Base-by-base conservation (phyloP, 2,797 vertebrate species). In the Margarornis squamiger region DNA sequence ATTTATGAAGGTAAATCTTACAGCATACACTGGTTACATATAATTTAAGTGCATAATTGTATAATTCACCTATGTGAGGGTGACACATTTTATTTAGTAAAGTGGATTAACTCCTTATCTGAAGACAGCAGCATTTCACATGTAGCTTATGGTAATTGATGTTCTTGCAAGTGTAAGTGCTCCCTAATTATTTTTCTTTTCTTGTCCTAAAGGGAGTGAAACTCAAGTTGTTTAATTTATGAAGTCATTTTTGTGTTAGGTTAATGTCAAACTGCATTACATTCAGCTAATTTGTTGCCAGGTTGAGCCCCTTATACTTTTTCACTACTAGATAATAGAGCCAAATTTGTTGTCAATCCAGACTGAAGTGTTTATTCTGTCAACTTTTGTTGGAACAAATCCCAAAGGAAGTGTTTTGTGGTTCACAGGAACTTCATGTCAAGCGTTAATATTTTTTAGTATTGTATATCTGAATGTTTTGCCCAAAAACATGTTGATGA, bases 71-170 rank as follows among this genome's bases (percentile, higher is more conserved):
- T 91, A 38, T 52, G 49, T 29, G 79, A 91, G 65, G 62, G 62
- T 90, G 86, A 91, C 78, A 87, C n/a, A 87, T 93, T 96, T 75
- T 97, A 96, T 96, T 95, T 93, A 95, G 91, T 80, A 92, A 95
- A 96, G 94, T 75, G 96, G 96, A 97, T 97, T 97, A 97, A 94
- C 80, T 97, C 83, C 88, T 97, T 96, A 93, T 88, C 95, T 88
- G 86, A 95, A 83, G 90, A 91, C 67, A 93, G 86, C 51, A 97
- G 89, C 85, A 91, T 97, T 97, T 97, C 94, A 95, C 72, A 95
- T 91, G 91, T 68, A 96, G 91, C 80, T 97, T 96, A 90, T 88
- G 75, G 41, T 97, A 98, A 98, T 78, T 97, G 96, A 97, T 97
- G 96, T 96, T 97, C 93, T 96, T 96, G 93, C 90, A 96, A 96